phyloP scores from a whole-genome alignment of 2,797 vertebrate genomes.

The Spinus pinus region DNA sequence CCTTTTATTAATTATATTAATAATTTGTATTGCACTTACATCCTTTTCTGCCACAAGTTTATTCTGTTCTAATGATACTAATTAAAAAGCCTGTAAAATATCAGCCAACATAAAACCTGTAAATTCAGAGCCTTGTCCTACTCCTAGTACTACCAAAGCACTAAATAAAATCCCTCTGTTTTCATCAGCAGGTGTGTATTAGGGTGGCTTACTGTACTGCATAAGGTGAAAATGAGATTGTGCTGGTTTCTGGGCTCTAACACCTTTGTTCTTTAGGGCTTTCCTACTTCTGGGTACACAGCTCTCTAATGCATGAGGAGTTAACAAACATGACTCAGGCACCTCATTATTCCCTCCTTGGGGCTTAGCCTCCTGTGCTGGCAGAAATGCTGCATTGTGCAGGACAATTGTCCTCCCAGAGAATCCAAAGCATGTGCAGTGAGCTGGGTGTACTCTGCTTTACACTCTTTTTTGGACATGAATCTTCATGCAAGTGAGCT shows the following conservation, averaged over 20 bases:
- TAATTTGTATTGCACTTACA: neutral
- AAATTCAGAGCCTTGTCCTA: neutral
- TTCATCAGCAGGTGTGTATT: neutral
- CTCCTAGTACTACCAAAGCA: neutral
- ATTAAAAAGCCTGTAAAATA: neutral
- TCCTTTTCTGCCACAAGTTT: neutral
- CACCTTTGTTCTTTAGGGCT: neutral
- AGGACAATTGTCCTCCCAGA: neutral
- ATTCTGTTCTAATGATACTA: neutral
- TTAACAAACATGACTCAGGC: fast-evolving
- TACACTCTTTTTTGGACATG: neutral
- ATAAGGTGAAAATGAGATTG: neutral
- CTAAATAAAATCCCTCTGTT: neutral
- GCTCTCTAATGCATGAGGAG: neutral
- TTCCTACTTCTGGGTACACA: neutral
- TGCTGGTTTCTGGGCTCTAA: neutral
- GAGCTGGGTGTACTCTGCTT: neutral
- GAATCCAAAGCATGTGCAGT: neutral
- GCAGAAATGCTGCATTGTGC: neutral
- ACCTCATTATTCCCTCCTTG: no score
- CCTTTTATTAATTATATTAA: neutral
- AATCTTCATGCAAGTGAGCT: neutral
- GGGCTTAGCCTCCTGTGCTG: neutral
- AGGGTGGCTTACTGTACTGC: neutral
- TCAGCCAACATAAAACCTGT: neutral